Conservation (phyloP, 2,888 invertebrate genomes). For the Habroteleia sp. region DNA sequence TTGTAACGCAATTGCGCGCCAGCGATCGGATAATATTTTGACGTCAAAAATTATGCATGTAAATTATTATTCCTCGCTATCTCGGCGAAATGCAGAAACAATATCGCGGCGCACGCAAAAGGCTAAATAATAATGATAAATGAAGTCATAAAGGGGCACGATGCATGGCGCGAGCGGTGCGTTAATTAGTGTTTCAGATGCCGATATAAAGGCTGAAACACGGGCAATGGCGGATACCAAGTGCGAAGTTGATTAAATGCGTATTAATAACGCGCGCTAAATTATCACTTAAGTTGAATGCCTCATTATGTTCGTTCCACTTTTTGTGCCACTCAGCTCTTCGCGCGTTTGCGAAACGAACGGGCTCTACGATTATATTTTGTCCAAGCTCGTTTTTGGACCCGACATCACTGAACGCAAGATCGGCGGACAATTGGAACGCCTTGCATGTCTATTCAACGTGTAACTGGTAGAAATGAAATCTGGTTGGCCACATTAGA, state of each 20-base stretch:
- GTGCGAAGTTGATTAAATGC: constrained; percentile 57
- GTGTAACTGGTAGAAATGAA: too few relatives aligned
- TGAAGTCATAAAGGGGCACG: constrained; percentile 42
- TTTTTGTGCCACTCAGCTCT: constrained; percentile 23
- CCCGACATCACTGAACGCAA: constrained; percentile 22
- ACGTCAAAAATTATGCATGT: constrained; percentile 33
- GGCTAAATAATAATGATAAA: constrained; percentile 38
- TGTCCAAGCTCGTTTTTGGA: background rate
- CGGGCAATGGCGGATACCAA: constrained; percentile 34
- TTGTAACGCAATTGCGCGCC: constrained; percentile 16
- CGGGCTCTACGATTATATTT: too few relatives aligned
- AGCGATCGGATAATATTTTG: constrained; percentile 30
- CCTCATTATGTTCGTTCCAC: constrained; percentile 17
- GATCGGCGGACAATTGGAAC: constrained; percentile 26
- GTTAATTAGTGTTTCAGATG: constrained; percentile 50
- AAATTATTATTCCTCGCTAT: constrained; percentile 22
- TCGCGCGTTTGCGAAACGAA: constrained; percentile 28
- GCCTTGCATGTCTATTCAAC: too few relatives aligned
- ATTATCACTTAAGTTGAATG: constrained; percentile 40
- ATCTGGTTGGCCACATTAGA: too few relatives aligned
- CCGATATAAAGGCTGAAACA: constrained; percentile 51
- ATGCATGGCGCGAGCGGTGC: constrained; percentile 27
- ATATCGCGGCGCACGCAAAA: too few relatives aligned
- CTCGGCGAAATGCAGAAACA: constrained; percentile 27
- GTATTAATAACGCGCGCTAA: constrained; percentile 52